These are phyloP conservation scores for Nipponia nippon DNA, from an alignment of 2,113 vertebrate genomes.

Conservation along the genomic window DNA sequence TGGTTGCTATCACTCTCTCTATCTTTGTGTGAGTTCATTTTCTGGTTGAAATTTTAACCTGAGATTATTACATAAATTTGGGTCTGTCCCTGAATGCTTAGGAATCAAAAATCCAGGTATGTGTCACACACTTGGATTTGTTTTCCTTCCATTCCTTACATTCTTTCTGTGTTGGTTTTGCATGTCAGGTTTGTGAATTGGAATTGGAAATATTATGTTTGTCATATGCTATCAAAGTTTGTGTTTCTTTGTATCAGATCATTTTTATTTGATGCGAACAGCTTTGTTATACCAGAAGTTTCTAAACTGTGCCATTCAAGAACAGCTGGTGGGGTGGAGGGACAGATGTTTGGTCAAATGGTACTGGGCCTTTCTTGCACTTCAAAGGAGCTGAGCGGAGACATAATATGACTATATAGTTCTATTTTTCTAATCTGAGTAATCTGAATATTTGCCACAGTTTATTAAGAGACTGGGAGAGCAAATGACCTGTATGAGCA, in stretches of 20 bases:
- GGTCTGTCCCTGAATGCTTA: not conserved
- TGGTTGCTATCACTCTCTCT: not conserved
- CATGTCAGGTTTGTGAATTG: not conserved
- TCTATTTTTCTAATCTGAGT: not conserved
- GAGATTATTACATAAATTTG: not conserved
- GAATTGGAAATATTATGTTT: conserved; percentile 11
- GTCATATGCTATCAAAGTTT: conserved; percentile 43
- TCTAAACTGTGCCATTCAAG: not conserved
- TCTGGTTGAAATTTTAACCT: not conserved
- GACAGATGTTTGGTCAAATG: conserved; percentile 66
- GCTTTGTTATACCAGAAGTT: conserved; percentile 45
- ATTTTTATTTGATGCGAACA: conserved; percentile 41
- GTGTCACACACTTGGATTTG: not conserved
- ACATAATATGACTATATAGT: not conserved
- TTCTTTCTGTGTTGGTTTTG: not conserved
- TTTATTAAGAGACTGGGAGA: not conserved
- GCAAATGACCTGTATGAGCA: not conserved
- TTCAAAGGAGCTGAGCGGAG: conserved; percentile 1
- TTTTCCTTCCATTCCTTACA: not conserved
- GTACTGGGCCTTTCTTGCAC: not conserved
- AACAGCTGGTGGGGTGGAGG: conserved; percentile 53
- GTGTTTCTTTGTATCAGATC: conserved; percentile 17
- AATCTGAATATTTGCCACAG: conserved; percentile 21
- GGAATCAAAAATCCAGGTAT: not conserved
- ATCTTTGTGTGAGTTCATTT: not conserved